A percentile compares a stretch with the other conserved stretches of the same genome.
Evolutionary conservation across 2,888 invertebrate genomes (phyloP).

Genomic region (Leptinotarsa tumamoca): DNA sequence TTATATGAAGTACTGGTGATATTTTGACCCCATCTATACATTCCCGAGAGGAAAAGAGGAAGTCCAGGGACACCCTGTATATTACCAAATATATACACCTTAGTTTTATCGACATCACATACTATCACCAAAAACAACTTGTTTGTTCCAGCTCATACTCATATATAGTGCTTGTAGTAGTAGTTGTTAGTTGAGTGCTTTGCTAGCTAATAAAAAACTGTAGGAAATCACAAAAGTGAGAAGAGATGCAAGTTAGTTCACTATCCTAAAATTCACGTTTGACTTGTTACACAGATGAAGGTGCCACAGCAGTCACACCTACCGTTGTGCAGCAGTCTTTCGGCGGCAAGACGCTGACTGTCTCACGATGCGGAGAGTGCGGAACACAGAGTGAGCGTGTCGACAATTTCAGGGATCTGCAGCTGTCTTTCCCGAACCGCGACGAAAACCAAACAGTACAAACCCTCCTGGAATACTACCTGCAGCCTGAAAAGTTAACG

Average conservation of each 20-base stretch:
- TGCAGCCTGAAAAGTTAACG: conserved; percentile 80
- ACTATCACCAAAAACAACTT: no score
- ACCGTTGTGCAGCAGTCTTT: conserved; percentile 78
- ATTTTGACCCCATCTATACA: no score
- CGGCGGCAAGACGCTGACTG: conserved; percentile 81
- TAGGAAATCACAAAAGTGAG: no score
- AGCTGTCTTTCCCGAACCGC: conserved; percentile 76
- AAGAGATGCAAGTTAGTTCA: background rate
- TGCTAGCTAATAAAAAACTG: no score
- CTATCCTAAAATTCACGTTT: background rate
- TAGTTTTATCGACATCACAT: no score
- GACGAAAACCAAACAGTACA: conserved; percentile 76
- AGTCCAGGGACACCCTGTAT: no score
- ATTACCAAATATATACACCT: no score
- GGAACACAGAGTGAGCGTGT: conserved; percentile 78
- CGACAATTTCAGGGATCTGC: conserved; percentile 85
- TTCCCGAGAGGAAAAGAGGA: no score
- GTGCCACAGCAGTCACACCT: conserved; percentile 54
- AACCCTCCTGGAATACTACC: conserved; percentile 81
- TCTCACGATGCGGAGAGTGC: conserved; percentile 81
- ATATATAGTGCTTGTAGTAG: no score
- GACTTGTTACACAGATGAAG: conserved; percentile 32
- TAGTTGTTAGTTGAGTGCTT: no score
- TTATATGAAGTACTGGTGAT: no score
- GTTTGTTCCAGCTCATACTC: no score